Evolutionary conservation across 2,888 invertebrate genomes (phyloP).

Genomic region (Sympetrum striolatum): DNA sequence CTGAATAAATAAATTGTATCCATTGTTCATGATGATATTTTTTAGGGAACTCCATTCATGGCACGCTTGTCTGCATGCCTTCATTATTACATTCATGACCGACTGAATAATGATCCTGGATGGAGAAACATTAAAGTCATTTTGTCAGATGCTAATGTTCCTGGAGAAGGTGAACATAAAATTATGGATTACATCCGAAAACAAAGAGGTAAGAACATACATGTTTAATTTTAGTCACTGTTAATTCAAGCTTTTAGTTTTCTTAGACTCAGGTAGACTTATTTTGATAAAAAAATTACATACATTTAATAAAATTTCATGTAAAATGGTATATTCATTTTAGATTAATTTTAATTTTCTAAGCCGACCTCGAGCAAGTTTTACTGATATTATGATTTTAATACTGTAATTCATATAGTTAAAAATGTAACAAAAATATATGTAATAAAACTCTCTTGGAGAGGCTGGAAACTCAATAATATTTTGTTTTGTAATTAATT

Average conservation of each 20-base stretch:
- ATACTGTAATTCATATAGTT: no score
- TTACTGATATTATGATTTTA: no score
- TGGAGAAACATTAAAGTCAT: slow-evolving; percentile 95
- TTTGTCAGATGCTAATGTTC: slow-evolving; percentile 98
- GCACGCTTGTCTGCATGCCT: slow-evolving; percentile 76
- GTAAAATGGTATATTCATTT: no score
- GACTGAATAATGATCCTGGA: slow-evolving; percentile 91
- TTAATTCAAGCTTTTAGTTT: background rate
- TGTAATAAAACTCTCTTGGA: no score
- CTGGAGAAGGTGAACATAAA: slow-evolving; percentile 98
- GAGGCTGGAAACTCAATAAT: no score
- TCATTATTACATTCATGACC: slow-evolving; percentile 76
- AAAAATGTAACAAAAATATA: no score
- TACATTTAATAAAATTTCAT: no score
- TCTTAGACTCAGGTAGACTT: no score
- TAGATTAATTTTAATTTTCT: no score
- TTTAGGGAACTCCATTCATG: slow-evolving; percentile 95
- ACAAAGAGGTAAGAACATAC: slow-evolving; percentile 74
- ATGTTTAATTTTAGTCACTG: background rate
- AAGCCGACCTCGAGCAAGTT: no score
- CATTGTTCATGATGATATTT: background rate
- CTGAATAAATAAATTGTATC: no score
- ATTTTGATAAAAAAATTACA: no score
- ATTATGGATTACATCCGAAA: slow-evolving; percentile 99
- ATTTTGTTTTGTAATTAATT: background rate